Evolutionary conservation across 2,888 invertebrate genomes (phyloP).

Genomic region (Andrena fulva): DNA sequence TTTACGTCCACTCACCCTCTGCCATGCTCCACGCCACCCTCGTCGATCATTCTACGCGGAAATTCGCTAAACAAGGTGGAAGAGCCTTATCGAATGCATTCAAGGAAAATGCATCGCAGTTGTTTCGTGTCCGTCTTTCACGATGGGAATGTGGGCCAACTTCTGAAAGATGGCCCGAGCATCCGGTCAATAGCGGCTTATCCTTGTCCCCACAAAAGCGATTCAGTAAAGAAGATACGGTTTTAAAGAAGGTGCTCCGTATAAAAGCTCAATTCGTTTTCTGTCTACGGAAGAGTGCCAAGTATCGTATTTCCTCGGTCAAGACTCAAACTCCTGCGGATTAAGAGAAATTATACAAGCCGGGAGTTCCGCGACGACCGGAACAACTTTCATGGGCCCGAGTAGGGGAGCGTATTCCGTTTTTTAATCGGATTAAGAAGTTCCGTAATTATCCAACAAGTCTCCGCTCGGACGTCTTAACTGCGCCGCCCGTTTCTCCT

Average conservation of each 20-base stretch:
- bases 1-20: conserved; percentile 39
- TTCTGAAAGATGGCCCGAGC: not conserved
- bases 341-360: not conserved
- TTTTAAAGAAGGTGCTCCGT: not conserved
- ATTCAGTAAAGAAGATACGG: not conserved
- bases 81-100: not conserved
- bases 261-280: not conserved
- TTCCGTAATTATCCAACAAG: conserved; percentile 27
- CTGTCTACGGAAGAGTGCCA: not conserved
- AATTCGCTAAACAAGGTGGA: not conserved
- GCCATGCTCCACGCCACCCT: not conserved
- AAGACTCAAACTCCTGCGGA: not conserved
- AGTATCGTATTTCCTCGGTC: not conserved
- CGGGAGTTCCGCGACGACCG: not conserved
- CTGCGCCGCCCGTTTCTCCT: not conserved
- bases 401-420: not conserved
- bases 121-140: not conserved
- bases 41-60: not conserved
- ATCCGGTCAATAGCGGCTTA: not conserved
- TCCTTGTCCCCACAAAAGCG: not conserved
- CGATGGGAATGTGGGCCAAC: not conserved
- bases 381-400: conserved; percentile 4
- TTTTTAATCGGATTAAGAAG: conserved; percentile 22
- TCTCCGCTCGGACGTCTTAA: not conserved
- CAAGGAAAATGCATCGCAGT: not conserved